Evolutionary conservation across 1,140 invertebrate species (phyloP).

Genomic region (Oreohelix idahoensis): DNA sequence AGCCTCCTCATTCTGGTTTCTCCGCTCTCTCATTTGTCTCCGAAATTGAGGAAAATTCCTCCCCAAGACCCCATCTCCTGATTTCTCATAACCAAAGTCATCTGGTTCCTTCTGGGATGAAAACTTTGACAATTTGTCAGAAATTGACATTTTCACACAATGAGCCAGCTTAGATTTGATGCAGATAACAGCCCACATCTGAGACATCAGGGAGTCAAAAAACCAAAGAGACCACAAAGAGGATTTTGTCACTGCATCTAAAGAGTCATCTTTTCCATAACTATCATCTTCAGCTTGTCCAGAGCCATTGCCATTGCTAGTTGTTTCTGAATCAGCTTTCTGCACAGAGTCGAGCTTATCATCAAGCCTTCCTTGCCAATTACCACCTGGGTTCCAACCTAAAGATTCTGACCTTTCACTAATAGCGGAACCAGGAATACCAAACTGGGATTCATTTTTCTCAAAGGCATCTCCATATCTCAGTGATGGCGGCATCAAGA

Average conservation of each 20-base stretch:
- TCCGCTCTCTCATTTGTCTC: background rate
- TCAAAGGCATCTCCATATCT: background rate
- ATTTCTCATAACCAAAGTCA: background rate
- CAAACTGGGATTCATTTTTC: background rate
- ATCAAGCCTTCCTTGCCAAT: background rate
- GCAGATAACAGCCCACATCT: conserved; percentile 39
- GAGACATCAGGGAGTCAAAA: conserved; percentile 37
- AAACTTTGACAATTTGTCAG: background rate
- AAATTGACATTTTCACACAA: background rate
- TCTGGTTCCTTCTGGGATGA: background rate
- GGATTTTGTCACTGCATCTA: background rate
- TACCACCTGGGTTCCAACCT: background rate
- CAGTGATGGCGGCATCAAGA: background rate
- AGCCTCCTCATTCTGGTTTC: background rate
- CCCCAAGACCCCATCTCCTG: background rate
- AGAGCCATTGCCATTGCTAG: background rate
- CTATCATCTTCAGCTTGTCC: background rate
- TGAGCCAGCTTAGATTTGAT: conserved; percentile 31
- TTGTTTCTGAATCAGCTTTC: background rate
- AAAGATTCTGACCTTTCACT: background rate
- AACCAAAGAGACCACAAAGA: background rate
- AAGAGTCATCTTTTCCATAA: background rate
- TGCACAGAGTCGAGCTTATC: background rate
- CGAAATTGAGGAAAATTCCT: background rate
- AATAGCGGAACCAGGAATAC: background rate